Conservation (phyloP, 2,888 invertebrate species). For the Spisula solida region DNA sequence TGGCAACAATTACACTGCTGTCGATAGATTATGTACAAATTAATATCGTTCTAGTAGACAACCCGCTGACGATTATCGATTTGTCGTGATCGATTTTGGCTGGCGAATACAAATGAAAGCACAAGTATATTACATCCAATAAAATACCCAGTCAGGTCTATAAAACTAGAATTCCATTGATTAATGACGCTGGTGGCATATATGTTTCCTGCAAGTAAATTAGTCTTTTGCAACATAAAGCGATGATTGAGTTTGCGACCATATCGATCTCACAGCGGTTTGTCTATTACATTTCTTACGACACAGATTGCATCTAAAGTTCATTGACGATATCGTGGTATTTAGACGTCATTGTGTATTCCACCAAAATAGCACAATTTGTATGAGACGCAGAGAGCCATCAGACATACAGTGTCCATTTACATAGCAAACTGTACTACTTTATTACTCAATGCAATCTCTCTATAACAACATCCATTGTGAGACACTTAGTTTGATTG, state of each 20-base stretch:
- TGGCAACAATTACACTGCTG: too few relatives aligned
- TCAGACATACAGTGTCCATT: too few relatives aligned
- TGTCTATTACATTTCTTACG: too few relatives aligned
- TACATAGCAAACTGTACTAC: too few relatives aligned
- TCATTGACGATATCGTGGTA: too few relatives aligned
- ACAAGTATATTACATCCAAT: background rate
- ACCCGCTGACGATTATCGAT: slow-evolving; percentile 17
- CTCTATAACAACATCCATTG: too few relatives aligned
- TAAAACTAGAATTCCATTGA: background rate
- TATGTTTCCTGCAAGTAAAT: background rate
- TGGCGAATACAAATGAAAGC: background rate
- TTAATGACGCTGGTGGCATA: background rate
- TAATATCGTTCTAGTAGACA: background rate
- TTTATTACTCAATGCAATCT: too few relatives aligned
- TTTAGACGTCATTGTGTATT: too few relatives aligned
- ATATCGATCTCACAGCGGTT: background rate
- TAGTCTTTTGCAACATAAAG: background rate
- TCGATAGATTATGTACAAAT: too few relatives aligned
- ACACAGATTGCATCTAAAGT: background rate
- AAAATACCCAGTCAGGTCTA: background rate
- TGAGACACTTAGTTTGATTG: too few relatives aligned
- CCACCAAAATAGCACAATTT: too few relatives aligned
- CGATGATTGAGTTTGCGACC: slow-evolving; percentile 1
- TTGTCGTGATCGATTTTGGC: slow-evolving; percentile 24
- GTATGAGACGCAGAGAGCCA: too few relatives aligned